Conservation (phyloP, 2,113 vertebrate genomes). For the Alouatta palliata region DNA sequence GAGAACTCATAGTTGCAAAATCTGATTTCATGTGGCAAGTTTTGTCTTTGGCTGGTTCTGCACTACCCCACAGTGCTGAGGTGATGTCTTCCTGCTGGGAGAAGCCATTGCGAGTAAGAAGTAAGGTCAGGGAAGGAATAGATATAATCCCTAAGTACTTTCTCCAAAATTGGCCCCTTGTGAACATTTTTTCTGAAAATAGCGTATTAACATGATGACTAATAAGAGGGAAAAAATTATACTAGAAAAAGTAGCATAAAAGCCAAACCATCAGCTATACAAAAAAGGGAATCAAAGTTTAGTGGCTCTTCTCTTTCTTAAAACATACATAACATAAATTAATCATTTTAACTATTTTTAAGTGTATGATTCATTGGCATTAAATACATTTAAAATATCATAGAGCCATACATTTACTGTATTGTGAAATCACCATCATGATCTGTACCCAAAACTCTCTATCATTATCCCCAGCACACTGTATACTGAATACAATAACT, state of each 20-base stretch:
- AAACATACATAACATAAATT: background rate
- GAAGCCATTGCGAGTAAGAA: background rate
- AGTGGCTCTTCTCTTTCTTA: background rate
- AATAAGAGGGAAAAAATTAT: background rate
- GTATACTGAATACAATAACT: too few species aligned
- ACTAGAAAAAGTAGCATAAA: background rate
- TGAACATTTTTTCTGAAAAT: background rate
- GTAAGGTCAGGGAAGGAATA: background rate
- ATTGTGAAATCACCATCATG: too few species aligned
- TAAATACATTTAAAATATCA: background rate
- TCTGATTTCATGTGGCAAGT: too few species aligned
- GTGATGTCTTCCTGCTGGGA: too few species aligned
- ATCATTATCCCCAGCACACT: too few species aligned
- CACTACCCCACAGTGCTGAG: too few species aligned
- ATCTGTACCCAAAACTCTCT: too few species aligned
- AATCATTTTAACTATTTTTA: background rate
- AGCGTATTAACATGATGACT: background rate
- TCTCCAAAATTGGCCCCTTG: background rate
- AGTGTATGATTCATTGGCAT: background rate
- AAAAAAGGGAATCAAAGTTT: background rate
- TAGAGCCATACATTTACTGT: too few species aligned
- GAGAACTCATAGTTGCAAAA: too few species aligned
- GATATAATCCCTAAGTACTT: background rate
- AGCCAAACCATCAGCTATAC: background rate
- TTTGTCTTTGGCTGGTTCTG: too few species aligned